These are phyloP conservation scores for Drosophila takahashii DNA, from an alignment of 1,140 invertebrate genomes.

Conservation along the genomic window DNA sequence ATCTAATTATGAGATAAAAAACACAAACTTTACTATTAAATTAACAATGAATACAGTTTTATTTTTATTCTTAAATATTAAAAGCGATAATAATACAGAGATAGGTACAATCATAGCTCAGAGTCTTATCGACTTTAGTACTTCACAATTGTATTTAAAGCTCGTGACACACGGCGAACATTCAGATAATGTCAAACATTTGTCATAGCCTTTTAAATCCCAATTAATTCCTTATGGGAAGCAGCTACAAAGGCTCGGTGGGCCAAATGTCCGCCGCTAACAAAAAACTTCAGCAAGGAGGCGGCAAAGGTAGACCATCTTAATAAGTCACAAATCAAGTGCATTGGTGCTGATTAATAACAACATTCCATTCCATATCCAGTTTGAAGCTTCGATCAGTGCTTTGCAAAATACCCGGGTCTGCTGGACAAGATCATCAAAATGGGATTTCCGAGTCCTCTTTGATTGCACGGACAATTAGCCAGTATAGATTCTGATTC, in stretches of 20 bases:
- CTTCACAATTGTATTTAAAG: constrained; percentile 1
- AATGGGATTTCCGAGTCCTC: constrained; percentile 90
- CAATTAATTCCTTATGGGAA: constrained; percentile 83
- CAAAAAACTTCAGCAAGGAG: constrained; percentile 95
- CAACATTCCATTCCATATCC: constrained; percentile 93
- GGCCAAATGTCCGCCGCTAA: constrained; percentile 88
- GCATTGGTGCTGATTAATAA: constrained; percentile 88
- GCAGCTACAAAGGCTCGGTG: constrained; percentile 86
- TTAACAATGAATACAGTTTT: too few species aligned
- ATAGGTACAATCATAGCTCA: too few species aligned
- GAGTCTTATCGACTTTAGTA: too few species aligned
- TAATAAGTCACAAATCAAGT: constrained; percentile 87
- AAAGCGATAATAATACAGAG: too few species aligned
- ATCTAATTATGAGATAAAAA: too few species aligned
- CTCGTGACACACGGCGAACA: not conserved
- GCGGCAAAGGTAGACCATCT: constrained; percentile 89
- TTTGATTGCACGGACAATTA: constrained; percentile 93
- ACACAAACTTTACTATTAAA: too few species aligned
- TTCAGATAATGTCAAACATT: not conserved
- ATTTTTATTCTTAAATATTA: too few species aligned
- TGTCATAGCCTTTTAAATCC: not conserved
- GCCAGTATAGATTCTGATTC: too few species aligned
- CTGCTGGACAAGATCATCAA: constrained; percentile 92
- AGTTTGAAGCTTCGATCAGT: constrained; percentile 92
- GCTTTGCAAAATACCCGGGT: constrained; percentile 93